Base-by-base conservation (phyloP, 2,797 vertebrate genomes). In the Mormyrus proboscirostris region DNA sequence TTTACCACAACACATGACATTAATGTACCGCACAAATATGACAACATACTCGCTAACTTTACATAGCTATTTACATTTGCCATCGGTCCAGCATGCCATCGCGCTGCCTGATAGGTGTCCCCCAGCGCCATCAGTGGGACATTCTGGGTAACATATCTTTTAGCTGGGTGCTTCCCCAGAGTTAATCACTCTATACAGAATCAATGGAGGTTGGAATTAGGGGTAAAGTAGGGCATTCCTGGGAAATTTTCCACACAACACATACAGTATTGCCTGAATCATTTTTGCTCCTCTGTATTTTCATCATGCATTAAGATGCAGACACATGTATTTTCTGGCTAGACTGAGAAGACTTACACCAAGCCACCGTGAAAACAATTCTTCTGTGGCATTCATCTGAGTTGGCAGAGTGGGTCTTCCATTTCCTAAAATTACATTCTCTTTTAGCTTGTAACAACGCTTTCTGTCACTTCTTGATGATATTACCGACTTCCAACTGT, bases 381-480 rank as follows among this genome's bases (percentile, higher is more conserved):
- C 29, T 87, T 9, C 50, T 87, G 29, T 16, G 3, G 50, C 29
- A 55, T 55, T 33, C 50, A 86, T 16, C 84, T 8, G 29, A 87
- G 53, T 38, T 50, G 25, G 50, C 29, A n/a, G 16, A 12, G 14
- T 0, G 25, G 82, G 50, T 53, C 33, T 16, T 73, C 65, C 29
- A 55, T 55, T 53, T 86, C 51, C 49, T 49, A 51, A n/a, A 14
- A 25, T 57, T 87, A 14, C 82, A 49, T 51, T 84, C 44, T 50
- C 82, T 22, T 84, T 84, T 57, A 16, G 25, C 14, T 87, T 16
- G 85, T 16, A n/a, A 87, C 29, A 38, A 38, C 2, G 7, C 14
- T 59, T 38, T 87, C 53, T 57, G 85, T 55, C 25, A 29, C 82
- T 84, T 14, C 82, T 84, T 84, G 82, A 84, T 84, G 16, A 84